These are phyloP conservation scores for Calvadosia cruxmelitensis DNA, from an alignment of 30 jellyfish, hydroid and myxozoan genomes.

Conservation along the genomic window DNA sequence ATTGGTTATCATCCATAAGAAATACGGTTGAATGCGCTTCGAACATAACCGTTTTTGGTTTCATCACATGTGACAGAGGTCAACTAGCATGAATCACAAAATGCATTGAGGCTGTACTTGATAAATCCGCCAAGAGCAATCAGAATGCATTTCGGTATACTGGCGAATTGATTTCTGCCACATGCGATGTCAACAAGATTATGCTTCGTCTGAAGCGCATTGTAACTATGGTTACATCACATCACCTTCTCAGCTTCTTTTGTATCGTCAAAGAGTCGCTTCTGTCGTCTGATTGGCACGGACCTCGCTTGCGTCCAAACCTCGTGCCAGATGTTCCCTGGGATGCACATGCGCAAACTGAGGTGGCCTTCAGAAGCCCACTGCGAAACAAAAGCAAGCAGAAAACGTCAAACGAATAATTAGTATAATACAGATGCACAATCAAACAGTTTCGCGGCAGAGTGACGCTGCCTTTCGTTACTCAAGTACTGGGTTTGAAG, in stretches of 20 bases:
- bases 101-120: no score
- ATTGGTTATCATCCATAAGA: no score
- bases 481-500: no score
- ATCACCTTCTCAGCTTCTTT: slow-evolving; percentile 88
- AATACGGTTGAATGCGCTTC: no score
- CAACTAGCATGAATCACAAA: no score
- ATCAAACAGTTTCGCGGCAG: background rate
- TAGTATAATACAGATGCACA: background rate
- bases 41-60: no score
- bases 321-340: slow-evolving; percentile 88
- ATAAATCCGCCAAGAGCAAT: no score
- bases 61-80: no score
- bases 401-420: background rate
- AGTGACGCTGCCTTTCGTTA: background rate
- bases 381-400: slow-evolving; percentile 6
- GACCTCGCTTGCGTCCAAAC: slow-evolving; percentile 68
- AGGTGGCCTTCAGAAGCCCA: slow-evolving; percentile 63
- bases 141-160: no score
- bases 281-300: slow-evolving; percentile 64
- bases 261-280: slow-evolving; percentile 77
- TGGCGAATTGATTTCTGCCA: no score
- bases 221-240: background rate
- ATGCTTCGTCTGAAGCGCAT: no score
- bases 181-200: no score
- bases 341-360: slow-evolving; percentile 92